Percentiles rank a stretch among this genome's conserved stretches.
These are phyloP conservation scores for Spodoptera litura DNA, from an alignment of 1,140 invertebrate species.

Conservation along the genomic window DNA sequence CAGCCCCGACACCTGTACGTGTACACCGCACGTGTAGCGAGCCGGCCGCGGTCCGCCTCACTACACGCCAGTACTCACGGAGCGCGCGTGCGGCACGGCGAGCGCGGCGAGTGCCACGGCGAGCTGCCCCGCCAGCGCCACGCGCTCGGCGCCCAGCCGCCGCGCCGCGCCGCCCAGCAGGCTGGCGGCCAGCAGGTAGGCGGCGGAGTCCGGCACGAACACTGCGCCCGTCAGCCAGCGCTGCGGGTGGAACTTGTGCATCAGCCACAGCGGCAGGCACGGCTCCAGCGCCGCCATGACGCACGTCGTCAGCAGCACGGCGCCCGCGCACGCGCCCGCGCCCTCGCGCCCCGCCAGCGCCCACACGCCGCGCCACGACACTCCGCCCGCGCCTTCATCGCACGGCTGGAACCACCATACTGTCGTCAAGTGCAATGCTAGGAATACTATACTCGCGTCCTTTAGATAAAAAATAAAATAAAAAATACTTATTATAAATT, in stretches of 20 bases:
- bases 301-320: conserved; percentile 90
- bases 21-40: too few species aligned
- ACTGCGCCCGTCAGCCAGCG: conserved; percentile 91
- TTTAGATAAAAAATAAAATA: too few species aligned
- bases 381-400: conserved; percentile 36
- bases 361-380: conserved; percentile 50
- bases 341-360: conserved; percentile 51
- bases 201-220: conserved; percentile 93
- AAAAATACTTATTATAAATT: too few species aligned
- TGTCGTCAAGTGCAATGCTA: too few species aligned
- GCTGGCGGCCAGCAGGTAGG: conserved; percentile 89
- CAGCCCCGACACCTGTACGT: conserved; percentile 43
- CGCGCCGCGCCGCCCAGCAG: conserved; percentile 57
- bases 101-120: conserved; percentile 66
- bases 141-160: conserved; percentile 61
- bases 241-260: conserved; percentile 89
- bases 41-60: too few species aligned
- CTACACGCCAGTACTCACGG: conserved; percentile 44
- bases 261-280: conserved; percentile 92
- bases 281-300: conserved; percentile 93
- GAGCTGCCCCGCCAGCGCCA: conserved; percentile 64
- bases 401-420: background rate
- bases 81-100: conserved; percentile 62
- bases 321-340: conserved; percentile 82
- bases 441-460: too few species aligned